These are phyloP conservation scores for Leucopternis melanops DNA, from an alignment of 2,113 vertebrate species.

Conservation along the genomic window DNA sequence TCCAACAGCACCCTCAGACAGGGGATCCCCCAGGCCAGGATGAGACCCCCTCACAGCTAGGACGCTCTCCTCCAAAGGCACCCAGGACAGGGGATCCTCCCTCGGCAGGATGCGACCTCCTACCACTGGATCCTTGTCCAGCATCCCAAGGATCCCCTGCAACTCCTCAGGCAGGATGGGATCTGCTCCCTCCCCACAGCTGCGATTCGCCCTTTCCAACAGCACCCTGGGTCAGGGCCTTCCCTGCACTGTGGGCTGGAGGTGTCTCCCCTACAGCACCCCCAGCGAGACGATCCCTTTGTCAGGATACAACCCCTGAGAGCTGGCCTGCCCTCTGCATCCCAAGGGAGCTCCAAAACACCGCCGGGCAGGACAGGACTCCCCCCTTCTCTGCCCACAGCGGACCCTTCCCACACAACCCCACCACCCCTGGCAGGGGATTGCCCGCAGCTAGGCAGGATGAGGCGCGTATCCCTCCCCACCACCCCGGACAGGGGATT, in stretches of 20 bases:
- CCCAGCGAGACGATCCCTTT: background rate
- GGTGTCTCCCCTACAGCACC: background rate
- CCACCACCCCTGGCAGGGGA: too few relatives aligned
- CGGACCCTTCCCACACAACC: background rate
- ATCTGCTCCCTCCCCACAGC: background rate
- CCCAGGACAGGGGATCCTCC: background rate
- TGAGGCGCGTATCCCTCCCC: background rate
- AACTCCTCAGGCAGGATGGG: background rate
- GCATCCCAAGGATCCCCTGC: background rate
- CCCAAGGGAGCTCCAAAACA: background rate
- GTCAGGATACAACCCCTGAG: rapidly evolving
- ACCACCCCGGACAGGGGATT: background rate
- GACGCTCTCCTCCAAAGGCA: background rate
- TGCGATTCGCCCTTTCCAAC: background rate
- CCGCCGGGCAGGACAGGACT: background rate
- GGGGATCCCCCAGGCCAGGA: too few relatives aligned
- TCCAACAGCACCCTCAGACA: background rate
- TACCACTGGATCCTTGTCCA: background rate
- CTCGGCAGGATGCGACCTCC: background rate
- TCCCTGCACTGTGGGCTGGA: background rate
- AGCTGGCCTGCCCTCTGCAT: background rate
- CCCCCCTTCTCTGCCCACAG: background rate
- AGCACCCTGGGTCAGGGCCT: background rate
- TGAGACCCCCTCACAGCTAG: background rate
- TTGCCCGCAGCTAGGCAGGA: rapidly evolving